These are phyloP conservation scores for Graphium colonna DNA, from an alignment of 2,888 invertebrate species.

Conservation along the genomic window DNA sequence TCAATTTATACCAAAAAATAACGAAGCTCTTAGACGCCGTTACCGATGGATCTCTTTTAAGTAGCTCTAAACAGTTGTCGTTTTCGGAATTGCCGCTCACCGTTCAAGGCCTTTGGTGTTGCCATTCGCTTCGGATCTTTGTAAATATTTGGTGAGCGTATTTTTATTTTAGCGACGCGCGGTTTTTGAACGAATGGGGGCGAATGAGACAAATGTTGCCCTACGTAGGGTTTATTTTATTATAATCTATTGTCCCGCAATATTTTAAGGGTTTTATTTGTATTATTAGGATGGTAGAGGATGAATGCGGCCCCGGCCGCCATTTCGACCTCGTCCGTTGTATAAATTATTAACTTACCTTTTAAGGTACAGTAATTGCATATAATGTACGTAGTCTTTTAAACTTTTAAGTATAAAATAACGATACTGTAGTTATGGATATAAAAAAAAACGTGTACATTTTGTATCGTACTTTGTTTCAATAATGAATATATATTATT, in stretches of 20 bases:
- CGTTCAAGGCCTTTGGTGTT: conserved; percentile 56
- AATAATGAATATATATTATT: conserved; percentile 85
- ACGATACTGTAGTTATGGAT: conserved; percentile 70
- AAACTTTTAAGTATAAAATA: conserved; percentile 80
- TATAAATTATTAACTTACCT: conserved; percentile 75
- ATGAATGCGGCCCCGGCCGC: conserved; percentile 37
- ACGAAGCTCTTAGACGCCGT: conserved; percentile 73
- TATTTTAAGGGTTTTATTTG: conserved; percentile 54
- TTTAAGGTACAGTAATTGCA: conserved; percentile 71
- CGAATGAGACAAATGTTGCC: conserved; percentile 41
- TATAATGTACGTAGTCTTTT: conserved; percentile 78
- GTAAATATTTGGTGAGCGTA: conserved; percentile 57
- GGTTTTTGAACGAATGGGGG: conserved; percentile 40
- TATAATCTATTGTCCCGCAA: conserved; percentile 59
- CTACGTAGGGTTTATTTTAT: conserved; percentile 55
- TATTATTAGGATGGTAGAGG: conserved; percentile 44
- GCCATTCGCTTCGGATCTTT: conserved; percentile 63
- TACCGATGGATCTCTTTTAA: conserved; percentile 77
- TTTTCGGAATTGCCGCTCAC: conserved; percentile 53
- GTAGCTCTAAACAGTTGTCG: conserved; percentile 57
- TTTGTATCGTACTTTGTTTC: conserved; percentile 88
- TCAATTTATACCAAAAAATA: conserved; percentile 77
- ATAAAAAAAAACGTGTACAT: conserved; percentile 83
- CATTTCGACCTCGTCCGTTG: conserved; percentile 62
- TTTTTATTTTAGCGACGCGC: conserved; percentile 45